phyloP scores from a whole-genome alignment of 2,797 vertebrate genomes.

The Bradypus variegatus region DNA sequence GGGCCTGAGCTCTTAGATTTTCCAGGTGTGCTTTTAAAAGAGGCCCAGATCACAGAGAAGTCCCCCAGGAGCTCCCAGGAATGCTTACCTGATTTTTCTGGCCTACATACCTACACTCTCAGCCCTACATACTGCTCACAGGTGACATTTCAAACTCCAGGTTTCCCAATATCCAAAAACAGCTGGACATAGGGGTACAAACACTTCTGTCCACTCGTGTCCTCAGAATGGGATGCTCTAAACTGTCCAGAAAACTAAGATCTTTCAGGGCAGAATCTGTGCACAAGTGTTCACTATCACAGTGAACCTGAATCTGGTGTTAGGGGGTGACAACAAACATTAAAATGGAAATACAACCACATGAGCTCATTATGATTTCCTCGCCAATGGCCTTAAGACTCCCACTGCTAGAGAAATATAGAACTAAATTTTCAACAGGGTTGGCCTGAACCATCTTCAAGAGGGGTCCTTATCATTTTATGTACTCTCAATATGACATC shows the following conservation, averaged over 20 bases:
- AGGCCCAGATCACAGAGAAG: not conserved
- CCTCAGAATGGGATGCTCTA: not conserved
- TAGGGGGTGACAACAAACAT: not conserved
- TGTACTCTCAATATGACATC: not conserved
- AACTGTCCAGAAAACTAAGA: not conserved
- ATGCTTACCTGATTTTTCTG: not conserved
- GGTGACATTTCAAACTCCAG: not conserved
- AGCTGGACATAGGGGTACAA: not conserved
- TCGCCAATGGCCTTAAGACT: not conserved
- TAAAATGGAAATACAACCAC: not conserved
- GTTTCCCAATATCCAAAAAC: not conserved
- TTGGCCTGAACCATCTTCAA: not conserved
- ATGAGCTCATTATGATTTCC: not conserved
- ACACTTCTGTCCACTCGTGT: not conserved
- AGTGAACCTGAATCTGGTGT: not conserved
- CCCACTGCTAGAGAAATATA: not conserved
- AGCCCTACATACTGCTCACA: not conserved
- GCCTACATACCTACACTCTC: not conserved
- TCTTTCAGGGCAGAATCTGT: not conserved
- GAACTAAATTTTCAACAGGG: not conserved
- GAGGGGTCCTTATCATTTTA: not conserved
- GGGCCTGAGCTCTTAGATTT: not conserved
- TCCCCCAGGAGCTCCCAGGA: not conserved
- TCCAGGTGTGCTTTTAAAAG: conserved; percentile 2
- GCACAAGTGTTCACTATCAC: not conserved